Evolutionary conservation across 2,888 invertebrate species (phyloP).

Genomic region (Morpho achilles): DNA sequence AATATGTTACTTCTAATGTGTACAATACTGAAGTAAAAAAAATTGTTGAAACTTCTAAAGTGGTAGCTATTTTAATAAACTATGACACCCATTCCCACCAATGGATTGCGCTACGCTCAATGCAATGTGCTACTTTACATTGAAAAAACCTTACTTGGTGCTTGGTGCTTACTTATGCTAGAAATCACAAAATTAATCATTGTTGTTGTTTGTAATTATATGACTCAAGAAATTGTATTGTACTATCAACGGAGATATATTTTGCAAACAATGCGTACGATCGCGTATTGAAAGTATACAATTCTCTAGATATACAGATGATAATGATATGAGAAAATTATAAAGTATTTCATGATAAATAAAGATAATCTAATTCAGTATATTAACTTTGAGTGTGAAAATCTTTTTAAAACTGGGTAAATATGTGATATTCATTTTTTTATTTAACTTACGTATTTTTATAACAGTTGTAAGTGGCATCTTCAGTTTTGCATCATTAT

Average conservation of each 20-base stretch:
- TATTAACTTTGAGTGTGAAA: no score
- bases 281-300: not conserved
- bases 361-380: not conserved
- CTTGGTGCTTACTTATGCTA: no score
- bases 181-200: constrained; percentile 5
- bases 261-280: constrained; percentile 9
- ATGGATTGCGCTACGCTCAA: no score
- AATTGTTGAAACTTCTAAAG: no score
- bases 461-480: constrained; percentile 52
- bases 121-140: no score
- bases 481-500: constrained; percentile 40
- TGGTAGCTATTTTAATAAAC: no score
- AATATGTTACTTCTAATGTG: no score
- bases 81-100: no score
- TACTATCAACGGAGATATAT: not conserved
- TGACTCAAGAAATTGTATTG: constrained; percentile 10
- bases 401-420: no score
- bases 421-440: not conserved
- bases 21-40: no score
- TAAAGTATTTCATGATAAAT: not conserved
- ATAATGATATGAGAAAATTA: not conserved
- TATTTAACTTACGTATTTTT: constrained; percentile 60
- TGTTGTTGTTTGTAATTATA: constrained; percentile 14
- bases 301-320: no score
- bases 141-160: no score